These are phyloP conservation scores for Zoanthus sociatus DNA, from an alignment of 92 coral and sea anemone species.

Conservation along the genomic window DNA sequence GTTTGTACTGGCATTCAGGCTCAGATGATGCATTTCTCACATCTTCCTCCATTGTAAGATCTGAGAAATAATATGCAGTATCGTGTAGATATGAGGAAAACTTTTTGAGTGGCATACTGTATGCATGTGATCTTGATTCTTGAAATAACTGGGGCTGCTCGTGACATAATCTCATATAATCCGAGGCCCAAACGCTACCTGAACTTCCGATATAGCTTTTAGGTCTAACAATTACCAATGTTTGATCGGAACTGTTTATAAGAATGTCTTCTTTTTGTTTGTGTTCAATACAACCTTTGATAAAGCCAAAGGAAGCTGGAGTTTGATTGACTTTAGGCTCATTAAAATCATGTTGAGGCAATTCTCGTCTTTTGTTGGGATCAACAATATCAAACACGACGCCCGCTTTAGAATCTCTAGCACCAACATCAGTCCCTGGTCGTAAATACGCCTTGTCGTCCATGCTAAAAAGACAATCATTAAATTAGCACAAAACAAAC, in stretches of 20 bases:
- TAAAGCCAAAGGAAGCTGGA: conserved; percentile 58
- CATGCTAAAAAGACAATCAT: neutral
- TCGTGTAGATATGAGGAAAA: conserved; percentile 20
- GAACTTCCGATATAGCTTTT: conserved; percentile 50
- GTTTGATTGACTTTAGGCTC: conserved; percentile 58
- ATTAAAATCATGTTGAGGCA: conserved; percentile 52
- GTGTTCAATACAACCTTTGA: conserved; percentile 33
- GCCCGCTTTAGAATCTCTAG: conserved; percentile 57
- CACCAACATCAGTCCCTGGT: conserved; percentile 67
- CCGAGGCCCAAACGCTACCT: conserved; percentile 55
- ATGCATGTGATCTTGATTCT: conserved; percentile 8
- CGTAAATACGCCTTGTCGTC: conserved; percentile 43
- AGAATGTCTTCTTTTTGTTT: conserved; percentile 19
- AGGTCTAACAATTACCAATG: conserved; percentile 38
- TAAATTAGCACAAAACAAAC: neutral
- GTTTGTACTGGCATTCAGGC: conserved; percentile 44
- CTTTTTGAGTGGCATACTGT: neutral
- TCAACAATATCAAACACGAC: conserved; percentile 51
- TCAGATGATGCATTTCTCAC: conserved; percentile 51
- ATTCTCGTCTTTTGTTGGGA: conserved; percentile 32
- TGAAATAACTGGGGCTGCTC: conserved; percentile 28
- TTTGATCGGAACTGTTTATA: conserved; percentile 44
- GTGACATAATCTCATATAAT: conserved; percentile 34
- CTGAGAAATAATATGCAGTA: conserved; percentile 13
- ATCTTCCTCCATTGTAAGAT: conserved; percentile 40